These are phyloP conservation scores for Trachops cirrhosus DNA, from an alignment of 2,797 vertebrate genomes.

Conservation along the genomic window DNA sequence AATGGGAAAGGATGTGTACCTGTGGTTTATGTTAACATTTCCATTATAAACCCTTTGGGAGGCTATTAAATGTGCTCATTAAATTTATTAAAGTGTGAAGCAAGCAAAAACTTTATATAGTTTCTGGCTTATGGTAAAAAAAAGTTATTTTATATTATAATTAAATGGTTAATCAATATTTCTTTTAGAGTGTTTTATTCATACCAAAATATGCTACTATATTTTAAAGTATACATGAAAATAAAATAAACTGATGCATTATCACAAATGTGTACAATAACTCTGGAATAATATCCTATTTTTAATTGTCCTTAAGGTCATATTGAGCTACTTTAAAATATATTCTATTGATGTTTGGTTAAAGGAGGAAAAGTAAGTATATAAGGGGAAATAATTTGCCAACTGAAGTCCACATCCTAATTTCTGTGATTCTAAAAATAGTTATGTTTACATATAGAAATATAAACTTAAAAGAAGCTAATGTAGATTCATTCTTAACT, in stretches of 20 bases:
- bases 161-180: neutral
- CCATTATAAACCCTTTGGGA: neutral
- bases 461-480: neutral
- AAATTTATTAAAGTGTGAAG: neutral
- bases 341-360: neutral
- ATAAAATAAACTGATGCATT: neutral
- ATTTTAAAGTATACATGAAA: neutral
- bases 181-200: neutral
- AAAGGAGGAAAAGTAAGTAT: neutral
- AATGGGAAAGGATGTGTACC: neutral
- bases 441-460: neutral
- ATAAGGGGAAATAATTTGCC: neutral
- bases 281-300: neutral
- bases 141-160: neutral
- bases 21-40: conserved; percentile 8
- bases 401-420: neutral
- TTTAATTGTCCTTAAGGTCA: neutral
- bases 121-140: neutral
- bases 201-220: neutral
- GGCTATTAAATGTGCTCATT: neutral
- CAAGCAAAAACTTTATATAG: neutral
- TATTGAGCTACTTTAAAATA: neutral
- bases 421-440: neutral
- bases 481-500: neutral
- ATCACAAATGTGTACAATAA: neutral